Evolutionary conservation across 2,888 invertebrate genomes (phyloP), one percentile per base, ranked within the genome.

Genomic region (Agapostemon virescens): DNA sequence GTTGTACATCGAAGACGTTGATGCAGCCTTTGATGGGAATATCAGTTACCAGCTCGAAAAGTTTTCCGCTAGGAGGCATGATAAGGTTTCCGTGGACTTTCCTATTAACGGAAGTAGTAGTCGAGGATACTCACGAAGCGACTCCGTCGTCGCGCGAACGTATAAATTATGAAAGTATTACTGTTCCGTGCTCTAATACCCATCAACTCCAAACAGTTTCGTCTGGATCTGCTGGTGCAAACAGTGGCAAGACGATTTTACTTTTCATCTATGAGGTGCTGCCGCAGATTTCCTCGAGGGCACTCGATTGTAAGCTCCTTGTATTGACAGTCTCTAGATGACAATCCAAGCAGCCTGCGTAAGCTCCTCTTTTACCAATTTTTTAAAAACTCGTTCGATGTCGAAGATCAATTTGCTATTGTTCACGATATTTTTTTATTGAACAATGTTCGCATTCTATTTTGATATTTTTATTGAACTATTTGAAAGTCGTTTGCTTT

Each of bases 51-150:
- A 64, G 66, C 33, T 15, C 30, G 52, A 49, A 67, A 55, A 58
- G 17, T 11, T 55, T 52, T 11, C n/a, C 23, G 20, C 1, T 11
- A 5, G 23, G 45, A 45, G 17, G 13, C 69, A 20, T 13, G 52
- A 15, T 36, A 67, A 67, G 69, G 26, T 67, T 61, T 30, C 58
- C 17, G 6, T 17, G 1, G 69, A 38, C n/a, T 67, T 79, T 69
- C 30, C 69, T 61, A 70, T 80, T 61, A 69, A 38, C 42, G 64
- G 45, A 64, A 72, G 45, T 30, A 58, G 52, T n/a, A 15, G 40
- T 17, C 42, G 30, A 55, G 23, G 33, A 15, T 42, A 2, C 23
- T 42, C n/a, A 0, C 7, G 6, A 23, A 26, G n/a, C 3, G 23
- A 23, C 20, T 2, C 20, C 17, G 15, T 68, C 67, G 26, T 42